These are phyloP conservation scores for Xanthia icteritia DNA, from an alignment of 2,888 invertebrate species.

Conservation along the genomic window DNA sequence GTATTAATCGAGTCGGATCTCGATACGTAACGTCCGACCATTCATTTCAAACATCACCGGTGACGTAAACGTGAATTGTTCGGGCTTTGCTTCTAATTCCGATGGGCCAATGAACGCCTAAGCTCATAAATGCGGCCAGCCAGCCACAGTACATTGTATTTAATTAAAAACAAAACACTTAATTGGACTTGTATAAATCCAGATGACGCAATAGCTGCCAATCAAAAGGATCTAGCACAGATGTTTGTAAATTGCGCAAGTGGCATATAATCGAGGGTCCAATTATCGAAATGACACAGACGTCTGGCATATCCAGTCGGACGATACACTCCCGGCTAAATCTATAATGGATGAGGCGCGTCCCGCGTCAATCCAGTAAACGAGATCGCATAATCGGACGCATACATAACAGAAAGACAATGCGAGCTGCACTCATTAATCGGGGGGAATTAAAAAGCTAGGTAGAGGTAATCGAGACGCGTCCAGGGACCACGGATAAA, in stretches of 20 bases:
- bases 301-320: conserved; percentile 74
- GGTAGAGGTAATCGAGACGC: conserved; percentile 76
- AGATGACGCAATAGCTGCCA: conserved; percentile 84
- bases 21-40: conserved; percentile 65
- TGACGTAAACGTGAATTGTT: conserved; percentile 54
- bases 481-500: conserved; percentile 76
- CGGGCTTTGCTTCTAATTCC: conserved; percentile 43
- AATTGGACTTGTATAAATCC: conserved; percentile 83
- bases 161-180: conserved; percentile 79
- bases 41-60: conserved; percentile 52
- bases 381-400: conserved; percentile 86
- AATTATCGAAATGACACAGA: conserved; percentile 90
- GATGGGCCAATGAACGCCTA: conserved; percentile 58
- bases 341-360: conserved; percentile 90
- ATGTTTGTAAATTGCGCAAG: conserved; percentile 84
- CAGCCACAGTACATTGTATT: conserved; percentile 64
- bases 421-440: conserved; percentile 80
- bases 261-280: conserved; percentile 80
- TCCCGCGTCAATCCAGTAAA: conserved; percentile 87
- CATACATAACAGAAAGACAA: conserved; percentile 83
- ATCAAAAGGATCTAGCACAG: conserved; percentile 84
- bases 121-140: conserved; percentile 52
- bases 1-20: conserved; percentile 78
- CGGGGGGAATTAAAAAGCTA: conserved; percentile 73
- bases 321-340: conserved; percentile 84